Evolutionary conservation across 2,888 invertebrate genomes (phyloP).

Genomic region (Amphimallon solstitiale): DNA sequence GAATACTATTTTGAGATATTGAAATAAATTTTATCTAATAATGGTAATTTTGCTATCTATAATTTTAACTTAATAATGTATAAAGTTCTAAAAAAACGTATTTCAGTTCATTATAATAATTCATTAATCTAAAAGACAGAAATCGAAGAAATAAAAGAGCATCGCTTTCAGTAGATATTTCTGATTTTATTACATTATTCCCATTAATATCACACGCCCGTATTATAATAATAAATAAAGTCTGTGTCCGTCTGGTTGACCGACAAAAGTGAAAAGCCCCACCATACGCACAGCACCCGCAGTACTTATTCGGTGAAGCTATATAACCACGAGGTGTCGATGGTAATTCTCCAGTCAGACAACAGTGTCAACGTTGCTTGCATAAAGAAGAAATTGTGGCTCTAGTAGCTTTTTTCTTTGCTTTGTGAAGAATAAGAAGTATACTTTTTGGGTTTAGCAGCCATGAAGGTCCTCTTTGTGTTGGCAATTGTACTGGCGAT

Average conservation of each 20-base stretch:
- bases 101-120: too few relatives aligned
- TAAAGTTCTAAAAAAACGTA: too few relatives aligned
- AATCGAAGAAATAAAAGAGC: too few relatives aligned
- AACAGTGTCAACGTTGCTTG: conserved; percentile 15
- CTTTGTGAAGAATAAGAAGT: not conserved
- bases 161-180: too few relatives aligned
- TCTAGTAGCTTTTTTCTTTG: not conserved
- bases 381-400: not conserved
- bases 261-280: conserved; percentile 2
- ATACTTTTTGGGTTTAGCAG: not conserved
- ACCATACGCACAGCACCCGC: not conserved
- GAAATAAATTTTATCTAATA: too few relatives aligned
- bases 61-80: too few relatives aligned
- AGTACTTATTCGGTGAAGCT: conserved; percentile 3
- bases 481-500: conserved; percentile 67
- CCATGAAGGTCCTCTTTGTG: conserved; percentile 68
- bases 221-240: not conserved
- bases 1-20: too few relatives aligned
- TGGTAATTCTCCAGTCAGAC: conserved; percentile 22
- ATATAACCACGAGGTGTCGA: not conserved
- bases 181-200: too few relatives aligned
- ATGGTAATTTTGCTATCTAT: too few relatives aligned
- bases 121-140: too few relatives aligned
- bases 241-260: not conserved
- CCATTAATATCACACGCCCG: not conserved